Conservation (phyloP, 53 echinoderm and acorn worm species). For the Echinarachnius parma region DNA sequence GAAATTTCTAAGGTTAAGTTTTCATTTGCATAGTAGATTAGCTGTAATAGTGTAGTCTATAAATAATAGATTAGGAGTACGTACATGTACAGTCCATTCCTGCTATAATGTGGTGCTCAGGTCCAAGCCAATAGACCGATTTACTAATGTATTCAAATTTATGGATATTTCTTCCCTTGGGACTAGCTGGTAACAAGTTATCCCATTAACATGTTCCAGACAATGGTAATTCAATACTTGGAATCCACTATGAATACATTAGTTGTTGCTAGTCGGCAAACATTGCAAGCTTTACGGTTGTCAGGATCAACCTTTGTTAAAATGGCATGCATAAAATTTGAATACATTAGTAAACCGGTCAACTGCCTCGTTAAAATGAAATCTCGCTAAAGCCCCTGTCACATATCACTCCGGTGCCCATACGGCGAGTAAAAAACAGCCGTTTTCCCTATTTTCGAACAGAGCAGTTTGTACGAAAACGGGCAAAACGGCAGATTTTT, state of each 20-base stretch:
- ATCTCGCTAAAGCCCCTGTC: constrained; percentile 11
- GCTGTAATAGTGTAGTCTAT: constrained; percentile 9
- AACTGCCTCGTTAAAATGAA: constrained; percentile 8
- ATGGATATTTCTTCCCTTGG: constrained; percentile 4
- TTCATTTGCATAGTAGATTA: constrained; percentile 17
- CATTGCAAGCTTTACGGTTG: constrained; percentile 1
- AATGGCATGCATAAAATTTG: constrained; percentile 4
- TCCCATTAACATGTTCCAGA: constrained; percentile 4
- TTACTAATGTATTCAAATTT: too few relatives aligned
- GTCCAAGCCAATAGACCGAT: too few relatives aligned
- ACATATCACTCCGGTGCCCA: constrained; percentile 4
- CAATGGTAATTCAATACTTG: constrained; percentile 1
- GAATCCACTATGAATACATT: constrained; percentile 4
- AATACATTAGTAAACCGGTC: neutral
- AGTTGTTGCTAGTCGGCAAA: constrained; percentile 6
- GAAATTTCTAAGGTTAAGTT: constrained; percentile 6
- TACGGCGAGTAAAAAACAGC: neutral
- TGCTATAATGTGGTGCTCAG: constrained; percentile 4
- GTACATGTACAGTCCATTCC: constrained; percentile 4
- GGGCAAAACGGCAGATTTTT: too few relatives aligned
- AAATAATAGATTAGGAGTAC: constrained; percentile 14
- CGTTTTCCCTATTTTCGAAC: too few relatives aligned
- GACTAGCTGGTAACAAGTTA: constrained; percentile 4
- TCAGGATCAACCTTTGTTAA: constrained; percentile 4
- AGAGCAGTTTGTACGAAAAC: too few relatives aligned